phyloP scores from a whole-genome alignment of 2,113 vertebrate genomes.

The Gallinago jamesoni region DNA sequence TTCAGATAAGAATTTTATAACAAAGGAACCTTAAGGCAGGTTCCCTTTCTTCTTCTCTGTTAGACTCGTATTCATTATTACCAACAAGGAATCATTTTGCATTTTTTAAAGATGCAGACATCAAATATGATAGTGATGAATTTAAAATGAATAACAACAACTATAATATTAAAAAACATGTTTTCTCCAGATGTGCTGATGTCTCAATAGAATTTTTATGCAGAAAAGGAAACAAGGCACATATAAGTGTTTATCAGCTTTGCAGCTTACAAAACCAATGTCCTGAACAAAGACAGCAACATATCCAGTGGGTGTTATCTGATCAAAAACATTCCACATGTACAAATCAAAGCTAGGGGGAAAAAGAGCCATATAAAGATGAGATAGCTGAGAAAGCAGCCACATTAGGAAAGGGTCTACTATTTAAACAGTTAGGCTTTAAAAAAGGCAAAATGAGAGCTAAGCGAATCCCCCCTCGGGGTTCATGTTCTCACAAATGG shows the following conservation, averaged over 20 bases:
- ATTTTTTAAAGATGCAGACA: conserved; percentile 58
- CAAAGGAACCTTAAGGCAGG: conserved; percentile 14
- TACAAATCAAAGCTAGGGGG: conserved; percentile 37
- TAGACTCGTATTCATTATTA: conserved; percentile 24
- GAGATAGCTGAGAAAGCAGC: conserved; percentile 16
- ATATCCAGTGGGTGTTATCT: conserved; percentile 39
- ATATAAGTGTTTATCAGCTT: conserved; percentile 53
- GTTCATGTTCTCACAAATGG: conserved; percentile 15
- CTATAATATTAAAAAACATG: conserved; percentile 55
- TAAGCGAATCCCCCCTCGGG: neutral
- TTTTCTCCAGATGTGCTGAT: conserved; percentile 65
- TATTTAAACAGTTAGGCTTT: conserved; percentile 34
- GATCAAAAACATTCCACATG: conserved; percentile 57
- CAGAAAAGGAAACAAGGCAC: conserved; percentile 61
- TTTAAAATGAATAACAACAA: conserved; percentile 66
- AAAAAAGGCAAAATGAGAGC: conserved; percentile 22
- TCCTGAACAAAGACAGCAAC: conserved; percentile 56
- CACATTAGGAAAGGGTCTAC: neutral
- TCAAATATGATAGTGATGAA: conserved; percentile 61
- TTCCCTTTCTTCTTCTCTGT: conserved; percentile 1
- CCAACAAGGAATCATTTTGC: conserved; percentile 38
- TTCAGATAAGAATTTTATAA: conserved; percentile 46
- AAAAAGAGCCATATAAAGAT: conserved; percentile 18
- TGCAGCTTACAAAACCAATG: conserved; percentile 35
- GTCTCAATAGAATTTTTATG: conserved; percentile 51